Percentiles rank a stretch among this genome's conserved stretches.
phyloP scores from a whole-genome alignment of 1,140 invertebrate genomes.

The Macrobrachium nipponense region DNA sequence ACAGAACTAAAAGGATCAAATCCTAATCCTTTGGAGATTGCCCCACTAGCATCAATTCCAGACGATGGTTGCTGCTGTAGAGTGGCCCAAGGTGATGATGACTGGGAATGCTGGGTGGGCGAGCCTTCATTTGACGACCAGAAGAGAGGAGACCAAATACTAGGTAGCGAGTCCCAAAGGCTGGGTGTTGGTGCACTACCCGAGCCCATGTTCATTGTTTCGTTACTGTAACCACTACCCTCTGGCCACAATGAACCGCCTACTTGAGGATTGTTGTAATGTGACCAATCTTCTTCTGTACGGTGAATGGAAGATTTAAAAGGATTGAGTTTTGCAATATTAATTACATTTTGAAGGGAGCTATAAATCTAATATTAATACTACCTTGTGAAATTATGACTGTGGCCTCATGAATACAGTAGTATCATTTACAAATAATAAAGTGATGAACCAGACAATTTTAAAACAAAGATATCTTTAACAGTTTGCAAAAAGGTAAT shows the following conservation, averaged over 20 bases:
- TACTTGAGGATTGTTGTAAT: conserved; percentile 30
- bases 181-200: conserved; percentile 36
- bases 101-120: background rate
- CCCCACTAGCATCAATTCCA: conserved; percentile 43
- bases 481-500: too few species aligned
- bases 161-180: conserved; percentile 43
- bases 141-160: conserved; percentile 50
- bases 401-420: too few species aligned
- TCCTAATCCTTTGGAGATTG: conserved; percentile 50
- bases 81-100: background rate
- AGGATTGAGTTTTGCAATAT: too few species aligned
- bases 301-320: background rate
- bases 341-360: too few species aligned
- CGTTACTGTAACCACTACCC: background rate
- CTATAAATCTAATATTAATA: too few species aligned
- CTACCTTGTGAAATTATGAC: too few species aligned
- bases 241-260: conserved; percentile 40
- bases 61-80: background rate
- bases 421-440: too few species aligned
- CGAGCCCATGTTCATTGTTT: background rate
- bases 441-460: too few species aligned
- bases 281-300: conserved; percentile 35
- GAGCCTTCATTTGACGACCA: conserved; percentile 36
- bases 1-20: conserved; percentile 48
- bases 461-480: too few species aligned